A percentile compares a stretch with the other conserved stretches of the same genome.
Conservation (phyloP, 2,113 vertebrate species). For the Chloebia gouldiae region DNA sequence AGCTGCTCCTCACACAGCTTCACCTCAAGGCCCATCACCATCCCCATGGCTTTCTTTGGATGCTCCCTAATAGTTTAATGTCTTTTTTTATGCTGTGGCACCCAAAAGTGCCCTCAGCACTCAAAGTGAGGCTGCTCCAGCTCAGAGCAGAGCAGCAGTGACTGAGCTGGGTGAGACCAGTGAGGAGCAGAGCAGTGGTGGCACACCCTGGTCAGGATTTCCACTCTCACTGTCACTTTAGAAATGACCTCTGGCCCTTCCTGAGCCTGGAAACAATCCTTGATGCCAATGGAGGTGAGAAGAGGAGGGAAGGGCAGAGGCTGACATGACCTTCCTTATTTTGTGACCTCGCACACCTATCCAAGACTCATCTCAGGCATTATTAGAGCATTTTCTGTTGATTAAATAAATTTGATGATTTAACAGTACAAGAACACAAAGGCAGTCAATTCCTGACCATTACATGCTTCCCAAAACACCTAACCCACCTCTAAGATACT, state of each 20-base stretch:
- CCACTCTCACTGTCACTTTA: neutral
- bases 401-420: neutral
- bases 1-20: neutral
- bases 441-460: neutral
- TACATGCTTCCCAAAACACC: neutral
- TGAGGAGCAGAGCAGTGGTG: neutral
- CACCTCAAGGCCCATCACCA: neutral
- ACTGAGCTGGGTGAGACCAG: neutral
- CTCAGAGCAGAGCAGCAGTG: neutral
- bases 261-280: neutral
- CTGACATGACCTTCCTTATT: neutral
- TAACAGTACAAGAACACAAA: neutral
- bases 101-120: no score
- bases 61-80: fast-evolving
- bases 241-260: fast-evolving
- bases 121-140: neutral
- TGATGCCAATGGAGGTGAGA: fast-evolving
- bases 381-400: neutral
- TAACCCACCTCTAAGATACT: neutral
- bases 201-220: neutral
- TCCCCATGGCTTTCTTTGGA: neutral
- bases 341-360: neutral
- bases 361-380: neutral
- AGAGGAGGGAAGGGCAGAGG: neutral
- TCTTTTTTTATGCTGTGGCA: neutral